These are phyloP conservation scores for Epinephelus coioides DNA, from an alignment of 2,797 vertebrate genomes.

Conservation along the genomic window DNA sequence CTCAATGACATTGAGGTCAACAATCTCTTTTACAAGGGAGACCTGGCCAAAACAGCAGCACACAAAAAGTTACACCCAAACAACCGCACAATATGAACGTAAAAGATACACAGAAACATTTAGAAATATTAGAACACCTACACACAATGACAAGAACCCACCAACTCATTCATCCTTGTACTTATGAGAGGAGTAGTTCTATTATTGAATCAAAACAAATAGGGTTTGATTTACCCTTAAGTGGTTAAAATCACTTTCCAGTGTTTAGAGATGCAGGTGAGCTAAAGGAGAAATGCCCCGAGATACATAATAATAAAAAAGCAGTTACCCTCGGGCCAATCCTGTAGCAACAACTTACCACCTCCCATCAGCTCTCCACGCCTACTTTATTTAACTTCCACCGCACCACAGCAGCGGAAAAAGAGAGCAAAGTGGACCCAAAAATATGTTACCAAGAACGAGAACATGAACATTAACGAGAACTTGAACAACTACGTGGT, in stretches of 20 bases:
- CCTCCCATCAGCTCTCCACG: slow-evolving; percentile 31
- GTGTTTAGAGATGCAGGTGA: neutral
- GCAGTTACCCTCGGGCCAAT: slow-evolving; percentile 23
- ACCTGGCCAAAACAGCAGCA: too few relatives aligned
- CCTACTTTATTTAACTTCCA: slow-evolving; percentile 27
- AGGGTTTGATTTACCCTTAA: neutral
- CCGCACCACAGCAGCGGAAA: neutral
- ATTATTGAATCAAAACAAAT: neutral
- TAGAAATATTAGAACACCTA: too few relatives aligned
- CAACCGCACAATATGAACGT: too few relatives aligned
- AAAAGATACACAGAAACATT: too few relatives aligned
- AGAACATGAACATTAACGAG: neutral
- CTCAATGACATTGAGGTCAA: too few relatives aligned
- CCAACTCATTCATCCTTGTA: too few relatives aligned
- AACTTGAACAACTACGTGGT: neutral
- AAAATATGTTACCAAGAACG: neutral
- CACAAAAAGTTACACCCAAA: too few relatives aligned
- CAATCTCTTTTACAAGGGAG: too few relatives aligned
- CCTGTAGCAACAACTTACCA: slow-evolving; percentile 23
- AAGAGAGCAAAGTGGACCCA: neutral
- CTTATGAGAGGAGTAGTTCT: neutral
- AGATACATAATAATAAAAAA: neutral
- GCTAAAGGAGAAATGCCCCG: neutral
- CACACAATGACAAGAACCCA: too few relatives aligned
- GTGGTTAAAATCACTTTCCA: slow-evolving; percentile 1